Conservation (phyloP, 2,113 vertebrate species). For the Toxostoma redivivum region DNA sequence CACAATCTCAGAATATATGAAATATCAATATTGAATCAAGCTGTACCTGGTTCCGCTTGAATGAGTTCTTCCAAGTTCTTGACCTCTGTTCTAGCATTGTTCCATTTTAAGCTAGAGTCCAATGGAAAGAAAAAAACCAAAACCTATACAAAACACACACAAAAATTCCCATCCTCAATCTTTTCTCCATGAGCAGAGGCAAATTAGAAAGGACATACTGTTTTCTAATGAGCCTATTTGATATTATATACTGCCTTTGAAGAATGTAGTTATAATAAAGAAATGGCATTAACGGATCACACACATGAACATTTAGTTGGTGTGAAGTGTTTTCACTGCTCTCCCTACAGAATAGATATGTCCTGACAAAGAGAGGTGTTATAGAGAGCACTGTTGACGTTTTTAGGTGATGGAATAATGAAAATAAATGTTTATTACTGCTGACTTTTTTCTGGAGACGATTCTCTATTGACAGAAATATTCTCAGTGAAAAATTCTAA, state of each 20-base stretch:
- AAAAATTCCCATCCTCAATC: background rate
- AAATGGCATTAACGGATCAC: background rate
- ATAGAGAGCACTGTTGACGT: constrained; percentile 23
- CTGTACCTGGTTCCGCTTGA: constrained; percentile 68
- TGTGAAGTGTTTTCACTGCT: constrained; percentile 27
- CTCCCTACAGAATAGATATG: background rate
- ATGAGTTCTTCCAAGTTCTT: constrained; percentile 67
- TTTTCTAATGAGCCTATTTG: background rate
- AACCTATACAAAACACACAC: background rate
- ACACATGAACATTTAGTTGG: background rate
- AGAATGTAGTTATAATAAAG: constrained; percentile 1
- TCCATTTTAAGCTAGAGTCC: constrained; percentile 71
- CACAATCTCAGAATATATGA: constrained; percentile 71
- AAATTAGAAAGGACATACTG: constrained; percentile 21
- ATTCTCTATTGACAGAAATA: background rate
- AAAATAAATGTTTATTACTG: background rate
- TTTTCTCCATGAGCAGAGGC: constrained; percentile 4
- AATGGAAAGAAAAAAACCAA: background rate
- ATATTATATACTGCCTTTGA: constrained; percentile 3
- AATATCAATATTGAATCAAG: constrained; percentile 78
- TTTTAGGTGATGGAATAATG: constrained; percentile 22
- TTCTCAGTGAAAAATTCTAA: background rate
- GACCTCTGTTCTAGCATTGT: constrained; percentile 69
- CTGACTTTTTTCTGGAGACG: background rate
- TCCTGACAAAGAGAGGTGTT: background rate